These are phyloP conservation scores for Peromyscus attwateri DNA, from an alignment of 2,797 vertebrate species.

Conservation along the genomic window DNA sequence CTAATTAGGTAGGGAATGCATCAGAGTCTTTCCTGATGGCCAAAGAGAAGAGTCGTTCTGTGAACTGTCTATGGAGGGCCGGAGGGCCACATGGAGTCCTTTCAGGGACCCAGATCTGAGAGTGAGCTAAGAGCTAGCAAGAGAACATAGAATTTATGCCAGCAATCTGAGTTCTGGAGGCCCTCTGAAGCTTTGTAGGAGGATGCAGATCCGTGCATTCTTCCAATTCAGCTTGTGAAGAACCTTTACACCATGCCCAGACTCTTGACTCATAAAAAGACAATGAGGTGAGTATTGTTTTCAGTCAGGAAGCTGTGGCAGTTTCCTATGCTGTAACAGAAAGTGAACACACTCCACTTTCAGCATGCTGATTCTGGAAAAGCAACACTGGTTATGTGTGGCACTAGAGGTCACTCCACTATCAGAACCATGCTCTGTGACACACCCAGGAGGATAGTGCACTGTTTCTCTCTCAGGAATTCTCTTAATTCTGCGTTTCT, in stretches of 20 bases:
- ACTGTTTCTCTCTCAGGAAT: background rate
- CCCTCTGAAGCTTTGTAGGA: no score
- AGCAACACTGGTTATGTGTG: background rate
- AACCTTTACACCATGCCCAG: background rate
- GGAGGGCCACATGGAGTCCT: background rate
- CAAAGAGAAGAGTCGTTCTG: background rate
- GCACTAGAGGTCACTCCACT: background rate
- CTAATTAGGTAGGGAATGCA: background rate
- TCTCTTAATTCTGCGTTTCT: constrained; percentile 16
- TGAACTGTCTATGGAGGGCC: background rate
- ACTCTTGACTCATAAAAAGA: background rate
- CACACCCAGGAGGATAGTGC: background rate
- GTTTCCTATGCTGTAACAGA: background rate
- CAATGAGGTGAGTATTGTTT: background rate
- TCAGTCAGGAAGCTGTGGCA: background rate
- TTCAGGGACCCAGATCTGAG: background rate
- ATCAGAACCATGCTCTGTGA: background rate
- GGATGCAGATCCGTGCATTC: background rate
- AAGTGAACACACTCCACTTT: background rate
- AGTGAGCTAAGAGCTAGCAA: background rate
- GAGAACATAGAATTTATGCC: background rate
- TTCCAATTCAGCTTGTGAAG: background rate
- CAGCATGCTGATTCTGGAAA: background rate
- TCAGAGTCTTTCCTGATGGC: background rate
- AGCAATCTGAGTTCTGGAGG: background rate